Evolutionary conservation across 2,888 invertebrate species (phyloP).

Genomic region (Drosophila anomalipes): DNA sequence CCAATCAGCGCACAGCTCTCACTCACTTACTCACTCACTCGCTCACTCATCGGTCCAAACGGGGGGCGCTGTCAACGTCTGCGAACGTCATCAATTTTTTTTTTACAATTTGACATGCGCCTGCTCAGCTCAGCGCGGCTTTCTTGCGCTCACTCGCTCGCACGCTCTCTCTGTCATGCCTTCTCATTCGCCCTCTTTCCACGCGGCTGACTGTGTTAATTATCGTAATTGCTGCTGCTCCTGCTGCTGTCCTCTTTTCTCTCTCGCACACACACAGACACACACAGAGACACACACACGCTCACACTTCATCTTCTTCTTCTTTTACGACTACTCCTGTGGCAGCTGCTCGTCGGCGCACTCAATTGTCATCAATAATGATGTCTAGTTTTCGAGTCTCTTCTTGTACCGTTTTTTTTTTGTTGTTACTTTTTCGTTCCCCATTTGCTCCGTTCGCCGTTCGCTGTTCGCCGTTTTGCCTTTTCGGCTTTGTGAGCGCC

Average conservation of each 20-base stretch:
- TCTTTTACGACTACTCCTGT: slow-evolving; percentile 39
- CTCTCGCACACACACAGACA: slow-evolving; percentile 25
- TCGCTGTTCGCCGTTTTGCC: slow-evolving; percentile 30
- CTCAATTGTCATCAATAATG: slow-evolving; percentile 85
- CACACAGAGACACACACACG: slow-evolving; percentile 9
- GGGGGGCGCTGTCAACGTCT: slow-evolving; percentile 77
- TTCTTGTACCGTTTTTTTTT: slow-evolving; percentile 58
- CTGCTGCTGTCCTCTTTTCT: slow-evolving; percentile 56
- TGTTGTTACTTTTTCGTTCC: slow-evolving; percentile 5
- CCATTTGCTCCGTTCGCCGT: neutral
- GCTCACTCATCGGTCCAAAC: slow-evolving; percentile 15
- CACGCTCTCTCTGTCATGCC: slow-evolving; percentile 21
- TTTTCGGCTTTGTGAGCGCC: slow-evolving; percentile 72
- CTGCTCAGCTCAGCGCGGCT: slow-evolving; percentile 13
- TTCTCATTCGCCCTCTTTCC: slow-evolving; percentile 63
- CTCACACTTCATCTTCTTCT: slow-evolving; percentile 18
- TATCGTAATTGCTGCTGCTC: slow-evolving; percentile 80
- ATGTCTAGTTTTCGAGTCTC: slow-evolving; percentile 81
- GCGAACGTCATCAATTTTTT: slow-evolving; percentile 83
- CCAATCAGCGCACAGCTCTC: slow-evolving; percentile 62
- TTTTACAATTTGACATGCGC: slow-evolving; percentile 80
- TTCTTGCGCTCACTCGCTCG: slow-evolving; percentile 15
- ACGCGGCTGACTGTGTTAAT: slow-evolving; percentile 83
- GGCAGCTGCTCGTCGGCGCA: slow-evolving; percentile 78
- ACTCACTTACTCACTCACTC: slow-evolving; percentile 14